Percentiles rank a stretch among this genome's conserved stretches.
Conservation (phyloP, 2,113 vertebrate genomes). For the Seriola dumerili region DNA sequence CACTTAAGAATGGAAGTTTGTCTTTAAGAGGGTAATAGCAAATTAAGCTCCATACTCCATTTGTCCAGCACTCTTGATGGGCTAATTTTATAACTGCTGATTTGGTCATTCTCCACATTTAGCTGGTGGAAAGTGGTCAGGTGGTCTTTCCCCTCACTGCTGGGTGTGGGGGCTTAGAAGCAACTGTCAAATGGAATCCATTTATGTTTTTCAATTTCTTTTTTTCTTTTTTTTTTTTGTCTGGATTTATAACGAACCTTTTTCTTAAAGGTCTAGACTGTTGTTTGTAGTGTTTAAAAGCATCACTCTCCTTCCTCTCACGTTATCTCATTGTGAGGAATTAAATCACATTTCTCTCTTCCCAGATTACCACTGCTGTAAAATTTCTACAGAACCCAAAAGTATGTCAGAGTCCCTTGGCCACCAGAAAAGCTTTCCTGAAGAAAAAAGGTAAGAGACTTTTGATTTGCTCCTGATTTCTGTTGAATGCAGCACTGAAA, state of each 20-base stretch:
- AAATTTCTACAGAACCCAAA: constrained; percentile 97
- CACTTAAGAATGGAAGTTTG: constrained; percentile 90
- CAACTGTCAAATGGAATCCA: constrained; percentile 75
- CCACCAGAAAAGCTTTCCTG: constrained; percentile 92
- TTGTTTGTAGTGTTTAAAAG: constrained; percentile 64
- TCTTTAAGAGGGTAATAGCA: constrained; percentile 90
- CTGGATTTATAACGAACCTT: constrained; percentile 66
- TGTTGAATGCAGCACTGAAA: background rate
- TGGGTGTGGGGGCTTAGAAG: constrained; percentile 74
- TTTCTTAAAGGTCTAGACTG: constrained; percentile 70
- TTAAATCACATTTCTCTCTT: constrained; percentile 66
- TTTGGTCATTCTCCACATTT: constrained; percentile 87
- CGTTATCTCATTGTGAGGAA: constrained; percentile 49
- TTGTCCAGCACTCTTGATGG: constrained; percentile 88
- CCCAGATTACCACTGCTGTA: constrained; percentile 94
- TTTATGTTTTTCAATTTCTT: constrained; percentile 52
- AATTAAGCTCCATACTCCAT: constrained; percentile 90
- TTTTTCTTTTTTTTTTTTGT: constrained; percentile 18
- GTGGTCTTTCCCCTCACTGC: constrained; percentile 79
- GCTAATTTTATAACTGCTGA: constrained; percentile 91
- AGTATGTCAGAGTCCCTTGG: constrained; percentile 93
- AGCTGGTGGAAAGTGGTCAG: constrained; percentile 87
- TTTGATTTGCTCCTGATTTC: constrained; percentile 36
- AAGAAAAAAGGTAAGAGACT: constrained; percentile 95
- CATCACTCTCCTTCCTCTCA: constrained; percentile 43